Conservation (phyloP, 2,113 vertebrate genomes). For the Labeo catla region DNA sequence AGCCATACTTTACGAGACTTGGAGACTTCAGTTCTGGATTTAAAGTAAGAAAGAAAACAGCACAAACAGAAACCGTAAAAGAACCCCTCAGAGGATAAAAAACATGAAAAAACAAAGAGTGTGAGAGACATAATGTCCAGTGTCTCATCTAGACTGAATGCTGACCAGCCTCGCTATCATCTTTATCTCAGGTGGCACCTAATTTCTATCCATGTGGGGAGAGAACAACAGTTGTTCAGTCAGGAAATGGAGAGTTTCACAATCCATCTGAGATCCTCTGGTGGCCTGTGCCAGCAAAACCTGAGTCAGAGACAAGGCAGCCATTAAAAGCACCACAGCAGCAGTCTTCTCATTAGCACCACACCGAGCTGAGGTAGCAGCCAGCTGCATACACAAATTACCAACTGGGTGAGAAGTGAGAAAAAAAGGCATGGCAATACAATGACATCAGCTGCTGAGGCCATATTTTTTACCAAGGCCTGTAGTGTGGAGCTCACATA, state of each 20-base stretch:
- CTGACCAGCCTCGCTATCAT: constrained; percentile 8
- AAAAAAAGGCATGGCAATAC: constrained; percentile 27
- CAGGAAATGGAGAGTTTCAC: constrained; percentile 73
- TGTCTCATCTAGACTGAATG: neutral
- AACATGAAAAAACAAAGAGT: too few species aligned
- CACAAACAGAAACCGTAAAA: neutral
- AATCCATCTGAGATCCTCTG: constrained; percentile 67
- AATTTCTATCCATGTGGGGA: constrained; percentile 8
- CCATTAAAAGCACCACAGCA: constrained; percentile 54
- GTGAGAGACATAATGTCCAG: neutral
- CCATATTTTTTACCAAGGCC: neutral
- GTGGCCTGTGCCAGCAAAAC: constrained; percentile 63
- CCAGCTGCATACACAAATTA: constrained; percentile 73
- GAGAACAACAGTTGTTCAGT: constrained; percentile 49
- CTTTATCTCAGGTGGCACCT: constrained; percentile 12
- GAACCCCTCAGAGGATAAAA: neutral
- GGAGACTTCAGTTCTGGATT: neutral
- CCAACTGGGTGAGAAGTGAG: constrained; percentile 62
- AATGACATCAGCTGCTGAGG: constrained; percentile 19
- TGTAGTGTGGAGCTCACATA: neutral
- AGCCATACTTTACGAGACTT: neutral
- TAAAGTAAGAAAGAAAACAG: neutral
- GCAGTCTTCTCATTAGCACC: constrained; percentile 78
- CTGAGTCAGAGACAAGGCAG: constrained; percentile 42
- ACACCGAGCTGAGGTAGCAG: constrained; percentile 72